phyloP scores from a whole-genome alignment of 2,113 vertebrate species.

The Passer domesticus region DNA sequence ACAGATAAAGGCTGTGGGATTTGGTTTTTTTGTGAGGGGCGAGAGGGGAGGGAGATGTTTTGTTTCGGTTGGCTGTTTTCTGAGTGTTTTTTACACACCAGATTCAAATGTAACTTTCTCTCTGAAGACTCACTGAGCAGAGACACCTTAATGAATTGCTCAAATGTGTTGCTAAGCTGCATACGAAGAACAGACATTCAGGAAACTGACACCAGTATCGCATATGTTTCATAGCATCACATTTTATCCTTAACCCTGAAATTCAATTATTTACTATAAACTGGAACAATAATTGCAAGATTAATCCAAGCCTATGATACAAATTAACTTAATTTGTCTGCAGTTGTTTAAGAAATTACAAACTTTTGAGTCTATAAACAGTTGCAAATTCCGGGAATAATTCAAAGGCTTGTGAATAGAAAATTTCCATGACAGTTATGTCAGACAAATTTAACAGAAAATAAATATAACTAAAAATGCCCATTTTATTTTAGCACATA shows the following conservation, averaged over 20 bases:
- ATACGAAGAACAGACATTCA: conserved; percentile 48
- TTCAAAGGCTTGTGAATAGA: conserved; percentile 19
- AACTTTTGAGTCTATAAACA: conserved; percentile 20
- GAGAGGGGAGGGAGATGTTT: not conserved
- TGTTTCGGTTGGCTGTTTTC: conserved; percentile 43
- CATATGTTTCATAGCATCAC: conserved; percentile 57
- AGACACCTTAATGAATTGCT: conserved; percentile 63
- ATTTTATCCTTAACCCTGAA: conserved; percentile 62
- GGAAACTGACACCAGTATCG: conserved; percentile 45
- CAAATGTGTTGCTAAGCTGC: conserved; percentile 64
- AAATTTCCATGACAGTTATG: not conserved
- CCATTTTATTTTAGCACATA: not conserved
- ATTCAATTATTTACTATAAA: conserved; percentile 67
- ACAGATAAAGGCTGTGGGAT: not conserved
- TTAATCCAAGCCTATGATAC: conserved; percentile 38
- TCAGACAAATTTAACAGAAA: conserved; percentile 9
- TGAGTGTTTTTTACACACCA: not conserved
- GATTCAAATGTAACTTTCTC: conserved; percentile 7
- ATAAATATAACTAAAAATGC: not conserved
- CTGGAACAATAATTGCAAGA: conserved; percentile 59
- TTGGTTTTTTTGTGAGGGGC: not conserved
- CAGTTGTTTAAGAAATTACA: conserved; percentile 40
- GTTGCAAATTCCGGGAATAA: conserved; percentile 41
- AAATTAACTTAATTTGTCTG: conserved; percentile 50
- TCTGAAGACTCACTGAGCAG: conserved; percentile 27